phyloP scores from a whole-genome alignment of 2,797 vertebrate genomes.

The Sparidentex hasta region DNA sequence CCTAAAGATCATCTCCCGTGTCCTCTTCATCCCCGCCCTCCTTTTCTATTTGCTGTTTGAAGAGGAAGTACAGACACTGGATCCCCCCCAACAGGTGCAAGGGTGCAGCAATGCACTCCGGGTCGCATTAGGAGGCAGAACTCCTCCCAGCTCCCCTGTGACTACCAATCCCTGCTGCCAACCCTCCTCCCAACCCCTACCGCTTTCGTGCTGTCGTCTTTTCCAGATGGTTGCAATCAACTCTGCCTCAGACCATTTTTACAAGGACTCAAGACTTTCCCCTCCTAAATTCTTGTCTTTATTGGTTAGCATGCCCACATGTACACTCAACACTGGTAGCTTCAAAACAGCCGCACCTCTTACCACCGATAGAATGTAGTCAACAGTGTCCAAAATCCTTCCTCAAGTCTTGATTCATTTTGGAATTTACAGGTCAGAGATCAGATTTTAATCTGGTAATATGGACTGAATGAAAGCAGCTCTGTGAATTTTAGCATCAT shows the following conservation, averaged over 20 bases:
- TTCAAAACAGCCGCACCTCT: conserved; percentile 28
- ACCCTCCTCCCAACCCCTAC: conserved; percentile 13
- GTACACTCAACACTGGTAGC: conserved; percentile 26
- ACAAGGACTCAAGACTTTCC: conserved; percentile 59
- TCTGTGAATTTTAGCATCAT: conserved; percentile 12
- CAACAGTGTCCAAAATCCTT: background rate
- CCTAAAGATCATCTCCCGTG: conserved; percentile 35
- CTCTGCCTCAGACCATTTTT: conserved; percentile 37
- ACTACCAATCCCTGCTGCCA: conserved; percentile 17
- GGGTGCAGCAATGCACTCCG: conserved; percentile 48
- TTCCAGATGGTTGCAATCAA: conserved; percentile 70
- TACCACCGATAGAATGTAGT: conserved; percentile 2
- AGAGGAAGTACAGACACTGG: conserved; percentile 63
- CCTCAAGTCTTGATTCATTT: conserved; percentile 26
- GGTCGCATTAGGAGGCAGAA: conserved; percentile 39
- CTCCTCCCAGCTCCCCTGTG: conserved; percentile 11
- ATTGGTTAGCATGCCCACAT: conserved; percentile 53
- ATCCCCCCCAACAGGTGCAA: conserved; percentile 70
- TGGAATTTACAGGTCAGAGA: conserved; percentile 14
- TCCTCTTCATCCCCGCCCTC: conserved; percentile 8
- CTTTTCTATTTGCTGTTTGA: conserved; percentile 47
- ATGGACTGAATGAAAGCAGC: conserved; percentile 23
- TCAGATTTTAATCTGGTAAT: conserved; percentile 17
- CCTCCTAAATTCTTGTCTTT: conserved; percentile 70
- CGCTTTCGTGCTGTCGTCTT: conserved; percentile 33